These are phyloP conservation scores for Paraplagusia blochii DNA, from an alignment of 2,113 vertebrate genomes.

Conservation along the genomic window DNA sequence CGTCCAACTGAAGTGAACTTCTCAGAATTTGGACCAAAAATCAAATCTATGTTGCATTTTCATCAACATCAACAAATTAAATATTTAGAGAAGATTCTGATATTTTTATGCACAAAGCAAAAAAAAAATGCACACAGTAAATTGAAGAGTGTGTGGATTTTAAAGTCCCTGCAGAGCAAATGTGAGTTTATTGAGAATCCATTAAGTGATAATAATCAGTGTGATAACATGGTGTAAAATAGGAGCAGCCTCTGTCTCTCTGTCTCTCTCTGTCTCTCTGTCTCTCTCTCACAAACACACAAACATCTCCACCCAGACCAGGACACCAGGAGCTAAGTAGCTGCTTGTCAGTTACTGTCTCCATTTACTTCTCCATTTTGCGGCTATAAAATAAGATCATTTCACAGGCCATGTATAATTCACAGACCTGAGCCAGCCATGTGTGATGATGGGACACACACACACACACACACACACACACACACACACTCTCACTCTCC, in stretches of 20 bases:
- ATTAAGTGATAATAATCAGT: conserved; percentile 8
- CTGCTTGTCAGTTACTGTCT: conserved; percentile 56
- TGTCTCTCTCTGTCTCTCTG: too few relatives aligned
- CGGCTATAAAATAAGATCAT: conserved; percentile 75
- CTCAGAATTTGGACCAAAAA: not conserved
- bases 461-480: conserved; percentile 32
- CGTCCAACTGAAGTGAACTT: not conserved
- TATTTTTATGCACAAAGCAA: not conserved
- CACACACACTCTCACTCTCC: conserved; percentile 44
- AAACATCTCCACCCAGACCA: conserved; percentile 51
- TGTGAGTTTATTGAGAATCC: conserved; percentile 8
- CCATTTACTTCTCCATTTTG: conserved; percentile 65
- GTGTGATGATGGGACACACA: conserved; percentile 64
- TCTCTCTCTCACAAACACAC: not conserved
- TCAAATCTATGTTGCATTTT: not conserved
- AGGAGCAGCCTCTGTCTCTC: not conserved
- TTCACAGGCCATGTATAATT: conserved; percentile 78
- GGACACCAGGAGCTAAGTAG: conserved; percentile 46
- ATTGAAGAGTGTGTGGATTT: not conserved
- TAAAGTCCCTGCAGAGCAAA: not conserved
- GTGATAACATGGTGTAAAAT: conserved; percentile 1
- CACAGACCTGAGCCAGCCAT: conserved; percentile 65
- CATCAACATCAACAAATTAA: not conserved
- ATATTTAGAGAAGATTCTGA: not conserved
- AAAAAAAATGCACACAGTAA: not conserved